phyloP scores from a whole-genome alignment of 2,888 invertebrate genomes.

The Diarsia dahlii region DNA sequence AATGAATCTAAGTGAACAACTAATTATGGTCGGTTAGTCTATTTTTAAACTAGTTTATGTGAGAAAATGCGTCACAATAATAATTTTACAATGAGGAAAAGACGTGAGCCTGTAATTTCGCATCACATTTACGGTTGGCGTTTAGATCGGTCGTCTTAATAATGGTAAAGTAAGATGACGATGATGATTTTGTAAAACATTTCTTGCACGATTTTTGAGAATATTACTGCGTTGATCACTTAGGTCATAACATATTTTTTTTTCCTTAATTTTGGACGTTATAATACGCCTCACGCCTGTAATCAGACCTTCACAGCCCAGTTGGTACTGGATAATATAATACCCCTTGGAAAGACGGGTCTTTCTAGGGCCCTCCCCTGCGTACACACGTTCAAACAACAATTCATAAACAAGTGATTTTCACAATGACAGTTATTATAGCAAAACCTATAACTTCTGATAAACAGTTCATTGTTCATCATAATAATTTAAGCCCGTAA shows the following conservation, averaged over 20 bases:
- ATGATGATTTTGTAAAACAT: neutral
- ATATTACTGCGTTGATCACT: neutral
- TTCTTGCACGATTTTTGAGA: neutral
- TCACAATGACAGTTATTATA: neutral
- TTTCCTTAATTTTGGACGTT: neutral
- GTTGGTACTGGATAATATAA: too few species aligned
- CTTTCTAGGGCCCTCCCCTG: too few species aligned
- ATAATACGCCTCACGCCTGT: too few species aligned
- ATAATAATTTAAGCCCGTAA: too few species aligned
- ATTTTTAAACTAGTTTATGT: slow-evolving; percentile 39
- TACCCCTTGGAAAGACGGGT: too few species aligned
- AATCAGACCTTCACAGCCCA: too few species aligned
- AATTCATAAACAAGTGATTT: neutral
- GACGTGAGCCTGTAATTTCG: slow-evolving; percentile 49
- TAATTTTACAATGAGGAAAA: slow-evolving; percentile 55
- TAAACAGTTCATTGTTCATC: neutral
- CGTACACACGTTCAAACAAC: neutral
- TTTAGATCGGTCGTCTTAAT: slow-evolving; percentile 52
- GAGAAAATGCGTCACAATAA: slow-evolving; percentile 34
- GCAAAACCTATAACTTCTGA: neutral
- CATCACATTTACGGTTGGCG: slow-evolving; percentile 27
- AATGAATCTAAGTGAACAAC: slow-evolving; percentile 31
- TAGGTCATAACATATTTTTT: neutral
- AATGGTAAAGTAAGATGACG: slow-evolving; percentile 10
- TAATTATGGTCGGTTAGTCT: slow-evolving; percentile 33